Base-by-base conservation (phyloP, 2,888 invertebrate species). In the Diarsia rubi region DNA sequence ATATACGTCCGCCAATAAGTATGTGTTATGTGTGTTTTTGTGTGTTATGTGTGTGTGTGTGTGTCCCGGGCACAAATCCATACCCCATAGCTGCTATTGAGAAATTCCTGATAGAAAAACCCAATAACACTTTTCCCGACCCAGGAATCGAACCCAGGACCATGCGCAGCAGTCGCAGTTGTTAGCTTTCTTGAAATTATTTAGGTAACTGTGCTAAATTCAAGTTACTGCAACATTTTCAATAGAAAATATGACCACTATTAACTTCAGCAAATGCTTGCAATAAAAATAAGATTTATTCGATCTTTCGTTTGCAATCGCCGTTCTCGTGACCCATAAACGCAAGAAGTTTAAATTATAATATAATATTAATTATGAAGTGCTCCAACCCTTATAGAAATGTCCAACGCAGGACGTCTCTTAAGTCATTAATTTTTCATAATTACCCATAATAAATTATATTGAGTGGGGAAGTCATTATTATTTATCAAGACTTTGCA, bases 361-460 rank as follows among this genome's bases (percentile, higher is more conserved):
- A 81, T 85, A 73, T 78, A 74, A 85, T 80, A 79, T 81, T 73
- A 85, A 85, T 83, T 78, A 85, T 78, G 67, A 64, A 83, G 73
- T 69, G 59, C 82, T 62, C 73, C 68, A 75, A 83, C 73, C 83
- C 85, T 83, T 85, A 81, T 72, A 72, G 75, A 81, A 76, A 78
- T 78, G 83, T 75, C 77, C 64, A 24, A 77, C 66, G 73, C 83
- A 80, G 84, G 59, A 71, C 68, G 73, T 78, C 65, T 78, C 71
- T 68, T 69, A 74, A 79, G 72, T 82, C 79, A 84, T 84, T 74
- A 84, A 74, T 78, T 84, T 82, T 84, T 84, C 82, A 73, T 75
- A 84, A 82, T 78, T 75, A 75, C 77, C 64, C 69, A 67, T 64
- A 66, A 82, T 75, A 79, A 84, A 78, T 84, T 73, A 68, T 70